Percentiles rank a stretch among this genome's conserved stretches.
These are phyloP conservation scores for Bruchidius siliquastri DNA, from an alignment of 2,888 invertebrate genomes.

Conservation along the genomic window DNA sequence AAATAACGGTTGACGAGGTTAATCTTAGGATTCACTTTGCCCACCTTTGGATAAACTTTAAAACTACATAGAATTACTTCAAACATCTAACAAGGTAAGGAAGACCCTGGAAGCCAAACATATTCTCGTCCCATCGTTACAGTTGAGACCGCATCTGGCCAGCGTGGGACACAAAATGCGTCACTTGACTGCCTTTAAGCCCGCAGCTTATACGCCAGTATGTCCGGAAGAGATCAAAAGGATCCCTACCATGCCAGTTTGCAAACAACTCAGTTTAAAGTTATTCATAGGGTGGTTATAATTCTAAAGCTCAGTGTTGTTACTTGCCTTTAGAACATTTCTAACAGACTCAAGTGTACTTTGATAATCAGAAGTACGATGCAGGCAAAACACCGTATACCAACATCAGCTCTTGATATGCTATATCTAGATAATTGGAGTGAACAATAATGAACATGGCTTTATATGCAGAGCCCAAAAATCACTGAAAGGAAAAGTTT, in stretches of 20 bases:
- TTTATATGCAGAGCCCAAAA: no score
- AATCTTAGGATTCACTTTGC: no score
- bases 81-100: background rate
- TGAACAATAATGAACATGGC: no score
- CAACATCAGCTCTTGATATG: no score
- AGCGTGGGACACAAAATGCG: background rate
- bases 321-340: background rate
- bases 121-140: background rate
- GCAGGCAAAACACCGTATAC: background rate
- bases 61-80: no score
- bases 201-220: background rate
- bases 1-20: no score
- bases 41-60: no score
- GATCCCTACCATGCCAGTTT: background rate
- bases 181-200: background rate
- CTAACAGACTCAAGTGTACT: background rate
- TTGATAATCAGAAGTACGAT: background rate
- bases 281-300: background rate
- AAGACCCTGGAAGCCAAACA: background rate
- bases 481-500: no score
- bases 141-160: background rate
- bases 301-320: background rate
- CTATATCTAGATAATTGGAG: no score
- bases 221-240: background rate
- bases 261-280: background rate